These are phyloP conservation scores for Rhizoglyphus robini DNA, from an alignment of 1,140 invertebrate species.

Conservation along the genomic window DNA sequence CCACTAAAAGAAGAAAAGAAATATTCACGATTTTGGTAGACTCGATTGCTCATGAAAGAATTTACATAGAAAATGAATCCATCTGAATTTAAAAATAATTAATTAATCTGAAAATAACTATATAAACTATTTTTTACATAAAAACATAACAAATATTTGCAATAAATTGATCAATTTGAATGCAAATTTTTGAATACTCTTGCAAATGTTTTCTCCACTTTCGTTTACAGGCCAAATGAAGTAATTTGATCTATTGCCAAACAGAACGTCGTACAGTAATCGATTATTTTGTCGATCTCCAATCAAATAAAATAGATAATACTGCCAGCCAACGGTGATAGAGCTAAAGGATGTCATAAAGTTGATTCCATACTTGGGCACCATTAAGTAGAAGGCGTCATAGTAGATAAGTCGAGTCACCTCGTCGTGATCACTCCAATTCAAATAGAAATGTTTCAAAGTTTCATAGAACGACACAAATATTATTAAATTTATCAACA, in stretches of 20 bases:
- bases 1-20: background rate
- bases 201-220: background rate
- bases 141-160: background rate
- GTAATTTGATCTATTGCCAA: background rate
- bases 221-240: background rate
- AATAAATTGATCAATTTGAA: background rate
- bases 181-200: background rate
- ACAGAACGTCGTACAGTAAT: background rate
- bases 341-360: background rate
- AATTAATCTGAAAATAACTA: too few species aligned
- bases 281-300: background rate
- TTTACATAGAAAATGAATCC: background rate
- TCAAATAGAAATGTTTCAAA: too few species aligned
- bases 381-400: background rate
- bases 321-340: background rate
- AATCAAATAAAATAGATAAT: background rate
- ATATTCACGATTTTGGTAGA: too few species aligned
- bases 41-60: background rate
- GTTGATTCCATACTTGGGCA: background rate
- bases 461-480: too few species aligned
- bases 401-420: background rate
- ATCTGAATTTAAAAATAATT: too few species aligned
- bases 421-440: too few species aligned
- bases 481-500: too few species aligned
- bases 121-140: too few species aligned